Evolutionary conservation across 2,113 vertebrate species (phyloP).

Genomic region (Pelodiscus sinensis): DNA sequence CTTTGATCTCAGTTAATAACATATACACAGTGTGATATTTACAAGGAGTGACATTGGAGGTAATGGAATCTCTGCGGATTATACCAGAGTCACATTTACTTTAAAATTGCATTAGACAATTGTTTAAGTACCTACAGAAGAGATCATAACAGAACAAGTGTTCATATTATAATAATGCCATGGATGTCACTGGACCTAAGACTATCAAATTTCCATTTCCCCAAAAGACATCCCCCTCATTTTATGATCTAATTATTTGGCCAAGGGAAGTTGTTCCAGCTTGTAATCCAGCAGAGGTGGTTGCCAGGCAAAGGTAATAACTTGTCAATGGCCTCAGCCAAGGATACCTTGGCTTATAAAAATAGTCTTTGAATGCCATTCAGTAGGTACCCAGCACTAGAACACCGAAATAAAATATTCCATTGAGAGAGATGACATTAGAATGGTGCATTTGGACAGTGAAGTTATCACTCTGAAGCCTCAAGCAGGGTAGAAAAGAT

Average conservation of each 20-base stretch:
- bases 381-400: not conserved
- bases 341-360: not conserved
- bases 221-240: not conserved
- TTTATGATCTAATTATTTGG: not conserved
- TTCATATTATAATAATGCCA: not conserved
- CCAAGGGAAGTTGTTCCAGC: not conserved
- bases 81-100: not conserved
- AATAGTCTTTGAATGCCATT: not conserved
- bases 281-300: not conserved
- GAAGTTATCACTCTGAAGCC: not conserved
- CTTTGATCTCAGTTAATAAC: constrained; percentile 50
- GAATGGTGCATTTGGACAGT: not conserved
- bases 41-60: not conserved
- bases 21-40: constrained; percentile 28
- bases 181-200: not conserved
- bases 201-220: not conserved
- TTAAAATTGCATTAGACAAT: constrained; percentile 26
- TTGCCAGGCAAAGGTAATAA: not conserved
- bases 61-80: not conserved
- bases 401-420: not conserved
- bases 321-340: not conserved
- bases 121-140: not conserved
- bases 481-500: not conserved
- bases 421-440: not conserved
- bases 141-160: not conserved